Evolutionary conservation across 2,888 invertebrate species (phyloP).

Genomic region (Gymnocheta viridis): DNA sequence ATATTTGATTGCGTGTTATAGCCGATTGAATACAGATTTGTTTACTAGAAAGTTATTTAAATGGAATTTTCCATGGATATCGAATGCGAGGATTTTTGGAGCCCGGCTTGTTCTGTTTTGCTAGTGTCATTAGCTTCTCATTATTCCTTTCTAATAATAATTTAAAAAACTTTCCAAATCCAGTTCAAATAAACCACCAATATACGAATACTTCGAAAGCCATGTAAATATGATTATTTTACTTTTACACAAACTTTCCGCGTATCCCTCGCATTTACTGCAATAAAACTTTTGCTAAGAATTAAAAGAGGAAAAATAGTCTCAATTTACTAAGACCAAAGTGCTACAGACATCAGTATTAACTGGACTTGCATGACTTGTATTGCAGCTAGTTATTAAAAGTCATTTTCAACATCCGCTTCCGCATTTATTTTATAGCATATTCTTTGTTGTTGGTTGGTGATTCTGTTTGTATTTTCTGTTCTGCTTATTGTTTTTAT

Average conservation of each 20-base stretch:
- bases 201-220: too few species aligned
- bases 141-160: too few species aligned
- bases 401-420: constrained; percentile 79
- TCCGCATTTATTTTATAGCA: constrained; percentile 77
- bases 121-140: too few species aligned
- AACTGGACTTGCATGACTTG: constrained; percentile 77
- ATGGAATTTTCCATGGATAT: too few species aligned
- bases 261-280: not conserved
- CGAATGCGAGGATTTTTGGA: too few species aligned
- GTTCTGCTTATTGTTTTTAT: constrained; percentile 12
- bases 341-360: constrained; percentile 49
- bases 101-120: too few species aligned
- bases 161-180: too few species aligned
- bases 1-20: too few species aligned
- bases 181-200: too few species aligned
- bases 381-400: constrained; percentile 78
- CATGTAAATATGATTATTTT: too few species aligned
- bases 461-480: constrained; percentile 24
- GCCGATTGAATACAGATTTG: too few species aligned
- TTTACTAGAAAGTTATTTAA: too few species aligned
- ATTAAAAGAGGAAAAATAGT: constrained; percentile 41
- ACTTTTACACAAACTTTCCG: not conserved
- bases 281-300: constrained; percentile 32
- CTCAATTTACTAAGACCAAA: constrained; percentile 51
- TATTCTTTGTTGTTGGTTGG: constrained; percentile 48